Base-by-base conservation (phyloP, 2,797 vertebrate genomes). In the Chaenodraco wilsoni region DNA sequence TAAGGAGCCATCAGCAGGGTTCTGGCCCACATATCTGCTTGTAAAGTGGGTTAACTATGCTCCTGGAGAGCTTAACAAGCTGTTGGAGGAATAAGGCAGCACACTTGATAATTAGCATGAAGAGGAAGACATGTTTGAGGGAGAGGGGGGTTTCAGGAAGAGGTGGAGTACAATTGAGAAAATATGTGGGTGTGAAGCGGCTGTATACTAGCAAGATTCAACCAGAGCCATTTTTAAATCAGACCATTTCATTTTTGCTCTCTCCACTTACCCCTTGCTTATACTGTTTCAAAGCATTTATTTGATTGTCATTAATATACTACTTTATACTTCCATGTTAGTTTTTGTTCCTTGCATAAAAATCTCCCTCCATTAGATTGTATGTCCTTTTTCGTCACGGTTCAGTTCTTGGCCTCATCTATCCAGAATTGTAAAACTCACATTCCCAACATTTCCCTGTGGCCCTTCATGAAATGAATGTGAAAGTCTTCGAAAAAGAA, bases 41-140 rank as follows among this genome's bases (percentile, higher is more conserved):
- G 81, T 85, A 93, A 95, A 95, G 89, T 94, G 93, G 94, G 94
- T 95, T 94, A 95, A 88, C 91, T 83, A 57, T 76, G 88, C 90
- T 94, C 91, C 90, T 92, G 78, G 81, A 93, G 90, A 93, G 92
- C 89, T 91, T 90, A 84, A 90, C 86, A 84, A 91, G 91, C 91
- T 92, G 89, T 84, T 76, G 76, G 88, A 89, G 83, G 88, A 93
- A 92, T 88, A 88, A 92, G 85, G 90, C 81, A 84, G 87, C 68
- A 68, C 89, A 85, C 79, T 87, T 68, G 86, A 86, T 94, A 93
- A 95, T 94, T 92, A 94, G 90, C 87, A 83, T 74, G 88, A 87
- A 56, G 65, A 82, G 75, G 78, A 88, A 86, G 69, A 82, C 74
- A 72, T 88, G 82, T 86, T 59, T 58, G 81, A 86, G 74, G 69